phyloP scores from a whole-genome alignment of 2,113 vertebrate species.

The Pseudorhombus dupliciocellatus region DNA sequence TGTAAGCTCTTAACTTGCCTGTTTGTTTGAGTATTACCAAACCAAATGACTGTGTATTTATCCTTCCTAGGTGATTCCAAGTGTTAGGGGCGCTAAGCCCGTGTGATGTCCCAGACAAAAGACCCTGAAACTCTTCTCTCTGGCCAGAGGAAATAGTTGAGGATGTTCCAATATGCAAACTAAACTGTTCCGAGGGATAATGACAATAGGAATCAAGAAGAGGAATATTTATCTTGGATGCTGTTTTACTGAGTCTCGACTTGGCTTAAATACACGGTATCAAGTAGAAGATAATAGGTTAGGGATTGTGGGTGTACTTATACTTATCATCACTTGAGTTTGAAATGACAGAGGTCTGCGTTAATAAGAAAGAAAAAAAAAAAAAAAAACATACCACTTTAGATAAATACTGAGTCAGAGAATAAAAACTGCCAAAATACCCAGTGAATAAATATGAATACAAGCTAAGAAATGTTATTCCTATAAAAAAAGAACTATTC shows the following conservation, averaged over 20 bases:
- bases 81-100: not conserved
- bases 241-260: not conserved
- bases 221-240: conserved; percentile 6
- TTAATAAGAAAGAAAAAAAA: no score
- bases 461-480: conserved; percentile 39
- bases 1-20: not conserved
- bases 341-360: not conserved
- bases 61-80: conserved; percentile 19
- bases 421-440: not conserved
- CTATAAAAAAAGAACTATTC: conserved; percentile 36
- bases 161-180: conserved; percentile 32
- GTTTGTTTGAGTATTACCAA: conserved; percentile 32
- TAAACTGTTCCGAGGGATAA: conserved; percentile 31
- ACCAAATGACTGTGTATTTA: conserved; percentile 22
- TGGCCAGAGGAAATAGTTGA: conserved; percentile 29
- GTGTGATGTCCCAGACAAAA: conserved; percentile 22
- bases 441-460: not conserved
- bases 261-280: conserved; percentile 10
- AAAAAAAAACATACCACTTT: no score
- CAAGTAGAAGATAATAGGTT: conserved; percentile 1
- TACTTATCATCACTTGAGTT: not conserved
- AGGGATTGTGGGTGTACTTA: not conserved
- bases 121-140: conserved; percentile 27
- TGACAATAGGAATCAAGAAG: conserved; percentile 22
- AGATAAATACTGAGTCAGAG: not conserved